A percentile compares a stretch with the other conserved stretches of the same genome.
Evolutionary conservation across 2,888 invertebrate genomes (phyloP).

Genomic region (Phaedon cochleariae): DNA sequence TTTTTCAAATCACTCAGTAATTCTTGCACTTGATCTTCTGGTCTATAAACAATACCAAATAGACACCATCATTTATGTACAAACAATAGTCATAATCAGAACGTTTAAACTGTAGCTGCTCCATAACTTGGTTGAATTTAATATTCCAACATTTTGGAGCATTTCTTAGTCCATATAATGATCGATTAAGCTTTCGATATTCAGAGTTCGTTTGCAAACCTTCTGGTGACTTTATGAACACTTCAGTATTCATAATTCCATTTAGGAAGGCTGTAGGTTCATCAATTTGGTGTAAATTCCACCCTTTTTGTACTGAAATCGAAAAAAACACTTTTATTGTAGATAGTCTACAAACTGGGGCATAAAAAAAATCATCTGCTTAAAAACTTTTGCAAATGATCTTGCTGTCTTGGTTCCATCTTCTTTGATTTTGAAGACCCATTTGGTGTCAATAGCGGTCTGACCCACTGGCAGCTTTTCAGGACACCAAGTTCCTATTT

Average conservation of each 20-base stretch:
- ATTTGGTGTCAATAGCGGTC: constrained; percentile 20
- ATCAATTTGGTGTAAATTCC: constrained; percentile 16
- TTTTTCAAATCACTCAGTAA: constrained; percentile 8
- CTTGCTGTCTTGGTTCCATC: constrained; percentile 30
- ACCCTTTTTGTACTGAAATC: constrained; percentile 6
- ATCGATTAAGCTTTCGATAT: neutral
- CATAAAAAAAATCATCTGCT: constrained; percentile 17
- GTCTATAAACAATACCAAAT: constrained; percentile 13
- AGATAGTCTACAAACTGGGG: constrained; percentile 20
- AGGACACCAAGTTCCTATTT: constrained; percentile 17
- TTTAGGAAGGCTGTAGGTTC: neutral
- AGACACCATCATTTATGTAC: constrained; percentile 21
- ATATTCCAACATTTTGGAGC: neutral
- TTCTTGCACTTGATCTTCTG: constrained; percentile 7
- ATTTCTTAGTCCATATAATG: constrained; percentile 8
- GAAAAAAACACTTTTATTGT: constrained; percentile 10
- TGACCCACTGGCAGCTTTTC: constrained; percentile 20
- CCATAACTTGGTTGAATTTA: no score
- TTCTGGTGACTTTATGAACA: constrained; percentile 10
- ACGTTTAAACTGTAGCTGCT: constrained; percentile 4
- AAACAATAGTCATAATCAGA: constrained; percentile 35
- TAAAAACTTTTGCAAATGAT: constrained; percentile 31
- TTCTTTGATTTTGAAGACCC: constrained; percentile 39
- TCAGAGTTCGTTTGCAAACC: no score
- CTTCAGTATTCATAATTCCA: constrained; percentile 5